Evolutionary conservation across 2,797 vertebrate genomes (phyloP).

Genomic region (Myiotriccus ornatus): DNA sequence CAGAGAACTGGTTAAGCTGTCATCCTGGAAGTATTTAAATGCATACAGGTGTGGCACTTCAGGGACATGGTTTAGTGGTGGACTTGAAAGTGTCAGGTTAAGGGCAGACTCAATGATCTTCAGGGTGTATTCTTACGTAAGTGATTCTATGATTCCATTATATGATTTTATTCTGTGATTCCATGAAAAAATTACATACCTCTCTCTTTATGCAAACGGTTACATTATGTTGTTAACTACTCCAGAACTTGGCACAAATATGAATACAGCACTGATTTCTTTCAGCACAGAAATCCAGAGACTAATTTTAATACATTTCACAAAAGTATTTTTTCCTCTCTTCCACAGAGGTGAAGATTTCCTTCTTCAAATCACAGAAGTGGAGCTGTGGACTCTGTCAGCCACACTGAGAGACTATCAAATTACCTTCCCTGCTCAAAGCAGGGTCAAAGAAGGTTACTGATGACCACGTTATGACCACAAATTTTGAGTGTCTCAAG

Average conservation of each 20-base stretch:
- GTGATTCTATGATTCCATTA: not conserved
- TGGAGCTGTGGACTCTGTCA: not conserved
- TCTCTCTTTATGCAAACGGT: not conserved
- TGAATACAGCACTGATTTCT: not conserved
- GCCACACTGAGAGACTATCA: fast-evolving
- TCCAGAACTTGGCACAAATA: not conserved
- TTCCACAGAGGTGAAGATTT: not conserved
- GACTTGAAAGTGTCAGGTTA: not conserved
- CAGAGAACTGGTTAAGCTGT: not conserved
- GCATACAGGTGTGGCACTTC: not conserved
- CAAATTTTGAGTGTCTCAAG: not conserved
- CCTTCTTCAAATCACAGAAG: not conserved
- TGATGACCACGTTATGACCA: fast-evolving
- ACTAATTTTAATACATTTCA: not conserved
- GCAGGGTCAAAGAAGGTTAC: not conserved
- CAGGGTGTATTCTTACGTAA: not conserved
- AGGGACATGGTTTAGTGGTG: not conserved
- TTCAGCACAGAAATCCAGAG: not conserved
- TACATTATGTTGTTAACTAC: not conserved
- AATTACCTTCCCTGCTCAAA: not conserved
- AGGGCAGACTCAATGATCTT: not conserved
- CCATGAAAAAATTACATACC: not conserved
- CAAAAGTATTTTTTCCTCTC: not conserved
- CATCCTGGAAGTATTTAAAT: not conserved
- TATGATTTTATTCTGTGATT: not conserved